Evolutionary conservation across 2,797 vertebrate genomes (phyloP).

Genomic region (Eulemur mongoz): DNA sequence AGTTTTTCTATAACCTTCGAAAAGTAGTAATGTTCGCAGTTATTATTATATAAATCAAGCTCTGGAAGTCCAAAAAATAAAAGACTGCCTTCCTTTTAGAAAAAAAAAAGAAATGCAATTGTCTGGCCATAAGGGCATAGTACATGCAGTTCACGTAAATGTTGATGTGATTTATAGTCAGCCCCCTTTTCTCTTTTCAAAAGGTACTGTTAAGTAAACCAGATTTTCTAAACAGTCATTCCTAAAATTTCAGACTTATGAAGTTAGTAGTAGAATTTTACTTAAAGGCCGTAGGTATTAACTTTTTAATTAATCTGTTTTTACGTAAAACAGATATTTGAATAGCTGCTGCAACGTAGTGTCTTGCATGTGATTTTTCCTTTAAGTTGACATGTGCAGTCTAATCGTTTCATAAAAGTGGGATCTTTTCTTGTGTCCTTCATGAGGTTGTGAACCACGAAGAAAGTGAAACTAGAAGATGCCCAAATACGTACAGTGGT

Average conservation of each 20-base stretch:
- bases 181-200: conserved; percentile 59
- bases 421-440: conserved; percentile 54
- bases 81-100: conserved; percentile 70
- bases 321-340: conserved; percentile 52
- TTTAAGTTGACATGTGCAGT: conserved; percentile 32
- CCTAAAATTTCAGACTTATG: conserved; percentile 74
- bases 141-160: conserved; percentile 75
- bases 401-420: not conserved
- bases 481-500: conserved; percentile 61
- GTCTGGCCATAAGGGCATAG: conserved; percentile 75
- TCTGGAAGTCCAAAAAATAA: conserved; percentile 77
- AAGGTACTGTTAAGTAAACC: conserved; percentile 68
- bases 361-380: not conserved
- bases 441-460: conserved; percentile 35
- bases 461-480: conserved; percentile 36
- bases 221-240: conserved; percentile 78
- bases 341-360: conserved; percentile 69
- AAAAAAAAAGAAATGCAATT: conserved; percentile 54
- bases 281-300: conserved; percentile 78
- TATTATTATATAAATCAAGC: conserved; percentile 64
- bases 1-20: conserved; percentile 78
- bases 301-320: conserved; percentile 73
- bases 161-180: conserved; percentile 66
- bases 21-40: conserved; percentile 76
- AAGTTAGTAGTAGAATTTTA: conserved; percentile 80